Percentiles rank a stretch among this genome's conserved stretches.
Conservation (phyloP, 2,797 vertebrate genomes). For the Paguma larvata region DNA sequence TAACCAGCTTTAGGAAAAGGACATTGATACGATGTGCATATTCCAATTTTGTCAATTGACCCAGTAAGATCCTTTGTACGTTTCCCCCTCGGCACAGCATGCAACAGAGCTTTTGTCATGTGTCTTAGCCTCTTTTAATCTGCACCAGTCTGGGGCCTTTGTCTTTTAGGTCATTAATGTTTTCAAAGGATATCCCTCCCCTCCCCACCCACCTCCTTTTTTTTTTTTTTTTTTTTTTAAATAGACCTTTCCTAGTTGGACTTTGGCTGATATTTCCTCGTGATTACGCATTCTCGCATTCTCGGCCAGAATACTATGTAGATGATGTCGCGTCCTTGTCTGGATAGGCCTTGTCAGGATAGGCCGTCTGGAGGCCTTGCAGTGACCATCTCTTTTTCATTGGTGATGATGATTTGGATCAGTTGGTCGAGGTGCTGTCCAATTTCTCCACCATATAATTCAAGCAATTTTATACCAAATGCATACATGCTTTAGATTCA, state of each 20-base stretch:
- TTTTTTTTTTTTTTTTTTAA: not conserved
- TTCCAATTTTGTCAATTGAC: not conserved
- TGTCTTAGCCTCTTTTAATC: conserved; percentile 1
- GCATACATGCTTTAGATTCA: not conserved
- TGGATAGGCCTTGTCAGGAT: not conserved
- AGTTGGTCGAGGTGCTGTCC: not conserved
- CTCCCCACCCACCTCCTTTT: not conserved
- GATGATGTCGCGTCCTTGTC: not conserved
- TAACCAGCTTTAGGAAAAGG: not conserved
- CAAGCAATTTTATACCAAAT: conserved; percentile 29
- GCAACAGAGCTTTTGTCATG: not conserved
- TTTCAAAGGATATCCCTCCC: not conserved
- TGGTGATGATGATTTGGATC: not conserved
- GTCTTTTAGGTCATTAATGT: conserved; percentile 28
- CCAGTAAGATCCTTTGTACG: not conserved
- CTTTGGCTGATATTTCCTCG: conserved; percentile 16
- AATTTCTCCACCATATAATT: not conserved
- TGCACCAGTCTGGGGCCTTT: not conserved
- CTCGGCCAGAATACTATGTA: not conserved
- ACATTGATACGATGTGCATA: not conserved
- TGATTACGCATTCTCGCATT: not conserved
- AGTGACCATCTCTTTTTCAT: not conserved
- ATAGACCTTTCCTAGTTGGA: not conserved
- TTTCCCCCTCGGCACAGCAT: not conserved
- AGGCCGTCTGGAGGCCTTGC: not conserved